Percentiles rank a stretch among this genome's conserved stretches.
Conservation (phyloP, 2,888 invertebrate species). For the Cheilosia vernalis region DNA sequence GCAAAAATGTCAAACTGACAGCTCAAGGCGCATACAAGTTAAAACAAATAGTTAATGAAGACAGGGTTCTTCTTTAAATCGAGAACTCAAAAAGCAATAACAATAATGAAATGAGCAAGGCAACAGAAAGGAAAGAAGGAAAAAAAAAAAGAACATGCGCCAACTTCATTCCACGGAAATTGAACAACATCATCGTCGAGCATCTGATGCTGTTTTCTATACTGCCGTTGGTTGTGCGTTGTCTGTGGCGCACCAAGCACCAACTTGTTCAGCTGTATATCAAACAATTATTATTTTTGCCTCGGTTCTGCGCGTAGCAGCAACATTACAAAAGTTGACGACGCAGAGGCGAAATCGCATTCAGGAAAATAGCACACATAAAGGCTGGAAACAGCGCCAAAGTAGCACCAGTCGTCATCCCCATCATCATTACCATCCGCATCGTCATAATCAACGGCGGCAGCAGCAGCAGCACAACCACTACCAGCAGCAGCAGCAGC, state of each 20-base stretch:
- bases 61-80: constrained; percentile 19
- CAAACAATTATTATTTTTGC: constrained; percentile 71
- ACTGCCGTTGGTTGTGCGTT: constrained; percentile 33
- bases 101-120: constrained; percentile 27
- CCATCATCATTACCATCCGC: constrained; percentile 38
- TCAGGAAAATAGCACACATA: constrained; percentile 72
- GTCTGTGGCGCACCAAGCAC: constrained; percentile 44
- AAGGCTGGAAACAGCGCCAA: constrained; percentile 62
- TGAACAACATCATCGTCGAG: constrained; percentile 55
- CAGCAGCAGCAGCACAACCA: constrained; percentile 4
- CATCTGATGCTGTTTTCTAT: constrained; percentile 13
- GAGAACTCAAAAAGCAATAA: constrained; percentile 44
- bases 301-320: constrained; percentile 58
- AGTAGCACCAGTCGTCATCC: constrained; percentile 67
- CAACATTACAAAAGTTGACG: constrained; percentile 62
- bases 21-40: constrained; percentile 32
- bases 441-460: constrained; percentile 32
- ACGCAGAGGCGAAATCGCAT: constrained; percentile 69
- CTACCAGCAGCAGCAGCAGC: not conserved
- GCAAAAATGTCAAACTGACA: constrained; percentile 23
- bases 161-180: constrained; percentile 57
- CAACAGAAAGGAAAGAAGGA: too few relatives aligned
- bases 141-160: constrained; percentile 46
- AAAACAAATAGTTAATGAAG: constrained; percentile 2
- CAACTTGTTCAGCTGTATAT: constrained; percentile 53